Evolutionary conservation across 2,113 vertebrate species (phyloP).

Genomic region (Boulengeromyrus knoepffleri): DNA sequence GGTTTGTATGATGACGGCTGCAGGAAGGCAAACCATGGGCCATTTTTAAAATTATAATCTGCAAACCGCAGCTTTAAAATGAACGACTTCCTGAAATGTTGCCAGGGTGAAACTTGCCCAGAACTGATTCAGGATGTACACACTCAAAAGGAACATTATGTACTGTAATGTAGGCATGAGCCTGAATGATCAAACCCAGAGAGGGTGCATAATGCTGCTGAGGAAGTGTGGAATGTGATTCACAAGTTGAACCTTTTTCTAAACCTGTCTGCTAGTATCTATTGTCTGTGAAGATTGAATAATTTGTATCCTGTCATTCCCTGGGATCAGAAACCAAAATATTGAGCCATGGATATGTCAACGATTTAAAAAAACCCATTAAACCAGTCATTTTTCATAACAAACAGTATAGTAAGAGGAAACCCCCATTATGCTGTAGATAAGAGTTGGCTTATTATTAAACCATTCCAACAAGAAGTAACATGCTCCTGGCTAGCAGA

Average conservation of each 20-base stretch:
- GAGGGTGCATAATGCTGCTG: neutral
- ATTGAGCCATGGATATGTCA: neutral
- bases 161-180: neutral
- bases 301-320: neutral
- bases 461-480: neutral
- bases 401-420: neutral
- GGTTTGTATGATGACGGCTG: neutral
- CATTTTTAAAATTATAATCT: neutral
- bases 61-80: neutral
- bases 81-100: neutral
- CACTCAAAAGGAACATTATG: conserved; percentile 4
- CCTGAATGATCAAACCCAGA: neutral
- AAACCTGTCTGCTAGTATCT: neutral
- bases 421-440: neutral
- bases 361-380: neutral
- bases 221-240: neutral
- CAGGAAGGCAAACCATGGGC: neutral
- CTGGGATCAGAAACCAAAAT: neutral
- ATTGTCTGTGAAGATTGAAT: neutral
- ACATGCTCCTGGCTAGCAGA: neutral
- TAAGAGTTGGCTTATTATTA: neutral
- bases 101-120: neutral
- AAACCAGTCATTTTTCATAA: neutral
- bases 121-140: conserved; percentile 3
- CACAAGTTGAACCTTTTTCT: neutral